Base-by-base conservation (phyloP, 2,113 vertebrate genomes). In the Microcebus jonahi region DNA sequence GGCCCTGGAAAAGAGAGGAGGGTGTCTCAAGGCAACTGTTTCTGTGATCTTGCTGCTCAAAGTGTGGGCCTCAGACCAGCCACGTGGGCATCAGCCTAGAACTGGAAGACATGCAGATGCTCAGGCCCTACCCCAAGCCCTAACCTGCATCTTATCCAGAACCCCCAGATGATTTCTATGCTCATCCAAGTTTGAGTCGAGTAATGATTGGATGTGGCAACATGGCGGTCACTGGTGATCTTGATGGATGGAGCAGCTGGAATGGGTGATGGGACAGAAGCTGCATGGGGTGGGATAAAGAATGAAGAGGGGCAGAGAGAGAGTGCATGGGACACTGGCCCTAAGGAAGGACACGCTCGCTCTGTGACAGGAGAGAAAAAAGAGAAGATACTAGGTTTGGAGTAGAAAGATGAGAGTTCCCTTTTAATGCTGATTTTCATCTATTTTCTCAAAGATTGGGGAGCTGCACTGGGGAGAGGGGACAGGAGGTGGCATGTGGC, bases 171-270 rank as follows among this genome's bases (percentile, higher is more conserved):
- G 67, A 92, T 61, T 67, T 55, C 50, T 25, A 20, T 42, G 21
- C 12, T 75, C 73, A 82, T 63, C 82, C 85, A 48, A 86, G 39
- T 88, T 27, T 93, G 86, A 88, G 57, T 90, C 61, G 42, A 90
- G 71, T 87, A 57, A 73, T 65, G 23, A 1, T 1, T 29, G 14
- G 63, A 75, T 55, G 27, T 94, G 36, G 34, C 77, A 75, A 70
- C 34, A 59, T 15, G 39, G 85, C 63, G 73, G 80, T 79, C 70
- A 76, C 0, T 90, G 85, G 75, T 91, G 95, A 96, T 34, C 82
- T 23, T 45, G 83, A 70, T 34, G n/a, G 48, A 70, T 34, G 29
- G 48, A 88, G 48, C 27, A 20, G 59, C 23, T 31, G 55, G 79
- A 67, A 50, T 53, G 12, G 79, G 42, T 48, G 57, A 70, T 0